A percentile compares a stretch with the other conserved stretches of the same genome.
phyloP scores from a whole-genome alignment of 1,140 invertebrate species.

The Ceratoteleas bidentatus region DNA sequence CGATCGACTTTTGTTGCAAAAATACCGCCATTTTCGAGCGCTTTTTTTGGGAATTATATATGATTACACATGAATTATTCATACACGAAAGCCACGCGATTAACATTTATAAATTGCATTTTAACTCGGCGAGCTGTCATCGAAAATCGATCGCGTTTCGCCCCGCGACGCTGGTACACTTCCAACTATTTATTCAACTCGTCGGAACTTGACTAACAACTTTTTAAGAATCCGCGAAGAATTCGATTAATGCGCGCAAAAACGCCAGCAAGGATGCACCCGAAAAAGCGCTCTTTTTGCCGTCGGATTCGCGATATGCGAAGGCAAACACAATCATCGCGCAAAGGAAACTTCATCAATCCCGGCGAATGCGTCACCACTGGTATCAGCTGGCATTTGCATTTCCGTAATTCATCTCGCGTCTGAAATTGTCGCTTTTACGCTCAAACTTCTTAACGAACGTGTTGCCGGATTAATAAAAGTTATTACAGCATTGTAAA shows the following conservation, averaged over 20 bases:
- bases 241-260: background rate
- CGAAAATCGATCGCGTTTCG: background rate
- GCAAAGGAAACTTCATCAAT: slow-evolving; percentile 19
- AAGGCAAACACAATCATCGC: background rate
- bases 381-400: slow-evolving; percentile 20
- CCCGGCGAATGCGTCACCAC: background rate
- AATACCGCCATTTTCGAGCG: too few relatives aligned
- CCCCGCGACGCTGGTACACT: background rate
- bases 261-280: background rate
- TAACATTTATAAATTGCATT: too few relatives aligned
- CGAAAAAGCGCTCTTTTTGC: background rate
- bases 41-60: too few relatives aligned
- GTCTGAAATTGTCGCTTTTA: slow-evolving; percentile 21
- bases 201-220: background rate
- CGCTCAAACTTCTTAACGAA: slow-evolving; percentile 28
- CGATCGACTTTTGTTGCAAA: background rate
- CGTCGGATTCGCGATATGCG: background rate
- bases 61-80: too few relatives aligned
- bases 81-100: too few relatives aligned
- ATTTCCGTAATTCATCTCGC: slow-evolving; percentile 13
- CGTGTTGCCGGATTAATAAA: background rate
- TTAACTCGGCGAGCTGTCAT: background rate
- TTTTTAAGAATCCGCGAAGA: background rate
- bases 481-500: slow-evolving; percentile 7
- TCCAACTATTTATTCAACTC: background rate